Base-by-base conservation (phyloP, 2,888 invertebrate genomes). In the Drosophila demipolita region DNA sequence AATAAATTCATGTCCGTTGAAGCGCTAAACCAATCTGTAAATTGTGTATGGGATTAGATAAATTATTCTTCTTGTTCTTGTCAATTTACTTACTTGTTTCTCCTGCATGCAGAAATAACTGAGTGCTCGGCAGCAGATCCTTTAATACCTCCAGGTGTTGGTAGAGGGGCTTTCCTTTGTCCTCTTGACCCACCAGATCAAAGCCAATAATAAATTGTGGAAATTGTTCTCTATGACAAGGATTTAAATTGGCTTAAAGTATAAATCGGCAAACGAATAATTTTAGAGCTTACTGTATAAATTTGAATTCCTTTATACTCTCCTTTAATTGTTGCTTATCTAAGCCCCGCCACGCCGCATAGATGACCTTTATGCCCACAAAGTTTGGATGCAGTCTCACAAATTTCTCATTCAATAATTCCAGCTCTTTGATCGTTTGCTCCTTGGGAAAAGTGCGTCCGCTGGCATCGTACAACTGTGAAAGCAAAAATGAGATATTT, bases 151-250 rank as follows among this genome's bases (percentile, higher is more conserved):
- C 59, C 4, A 92, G 38, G n/a, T 92, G 90, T 7, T 83, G 66
- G 35, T 92, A 75, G 0, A 96, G 89, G 0, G 95, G 94, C 35
- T 93, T 87, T 0, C 95, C 95, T 48, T 93, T 93, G 79, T 96
- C 95, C 91, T 96, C 96, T 75, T 95, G 95, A 0, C 96, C 96
- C 2, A 96, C 95, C 52, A 96, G 92, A 92, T 96, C 96, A 69
- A 96, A 95, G 5, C 96, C 96, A 20, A 94, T 94, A 9, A 96
- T 89, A 77, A 95, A 94, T 53, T 94, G 87, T 0, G 95, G 95
- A 83, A 87, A 88, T 0, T 62, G 20, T 23, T 67, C 32, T 35
- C 93, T 93, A 42, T 20, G 78, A 78, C 38, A 45, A n/a, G 35
- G 23, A 17, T 12, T 38, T 12, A 42, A 3, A 8, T 1, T 9